phyloP scores from a whole-genome alignment of 2,888 invertebrate species.

The Lasioglossum malachurum region DNA sequence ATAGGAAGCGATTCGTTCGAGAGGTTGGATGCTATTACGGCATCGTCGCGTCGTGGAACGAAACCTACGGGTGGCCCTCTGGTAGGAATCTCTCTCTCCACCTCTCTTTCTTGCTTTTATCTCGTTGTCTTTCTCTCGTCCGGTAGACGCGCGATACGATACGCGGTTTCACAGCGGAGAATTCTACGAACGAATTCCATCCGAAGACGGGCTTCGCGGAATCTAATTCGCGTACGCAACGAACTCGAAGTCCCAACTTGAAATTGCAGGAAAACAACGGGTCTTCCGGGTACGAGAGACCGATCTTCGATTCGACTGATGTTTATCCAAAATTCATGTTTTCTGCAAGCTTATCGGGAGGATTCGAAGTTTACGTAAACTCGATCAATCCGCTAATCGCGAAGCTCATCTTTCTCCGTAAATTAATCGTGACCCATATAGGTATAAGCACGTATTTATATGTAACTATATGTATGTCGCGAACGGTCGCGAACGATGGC shows the following conservation, averaged over 20 bases:
- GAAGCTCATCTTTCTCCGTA: background rate
- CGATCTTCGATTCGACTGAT: background rate
- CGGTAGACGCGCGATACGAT: slow-evolving; percentile 4
- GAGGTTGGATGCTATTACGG: slow-evolving; percentile 41
- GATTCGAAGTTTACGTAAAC: background rate
- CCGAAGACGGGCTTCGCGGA: background rate
- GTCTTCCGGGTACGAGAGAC: background rate
- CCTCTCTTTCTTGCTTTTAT: background rate
- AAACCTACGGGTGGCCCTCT: slow-evolving; percentile 3
- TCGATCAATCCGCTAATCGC: background rate
- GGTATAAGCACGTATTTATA: background rate
- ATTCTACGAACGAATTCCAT: background rate
- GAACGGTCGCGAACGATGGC: background rate
- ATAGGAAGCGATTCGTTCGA: slow-evolving; percentile 46
- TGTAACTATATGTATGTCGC: background rate
- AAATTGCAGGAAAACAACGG: background rate
- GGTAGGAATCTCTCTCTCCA: background rate
- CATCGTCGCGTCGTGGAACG: background rate
- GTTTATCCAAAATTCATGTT: background rate
- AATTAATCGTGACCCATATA: background rate
- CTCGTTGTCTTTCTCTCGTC: background rate
- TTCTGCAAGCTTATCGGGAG: background rate
- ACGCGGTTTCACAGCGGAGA: background rate
- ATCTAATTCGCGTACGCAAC: background rate
- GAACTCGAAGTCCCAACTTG: background rate